These are phyloP conservation scores for Porites lobata DNA, from an alignment of 92 coral and sea anemone genomes.

Conservation along the genomic window DNA sequence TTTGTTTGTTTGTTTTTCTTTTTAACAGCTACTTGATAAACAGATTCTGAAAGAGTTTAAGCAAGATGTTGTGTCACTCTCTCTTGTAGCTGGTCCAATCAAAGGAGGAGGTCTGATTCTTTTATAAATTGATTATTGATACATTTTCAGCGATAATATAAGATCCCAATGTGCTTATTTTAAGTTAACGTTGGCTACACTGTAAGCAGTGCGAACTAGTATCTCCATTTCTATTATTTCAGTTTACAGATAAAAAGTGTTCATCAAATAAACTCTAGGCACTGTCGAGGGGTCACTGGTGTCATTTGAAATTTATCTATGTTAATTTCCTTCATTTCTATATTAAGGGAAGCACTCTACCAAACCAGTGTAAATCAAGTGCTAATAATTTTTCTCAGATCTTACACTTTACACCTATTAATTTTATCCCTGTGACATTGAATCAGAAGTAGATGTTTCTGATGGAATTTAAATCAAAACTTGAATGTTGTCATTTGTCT, in stretches of 20 bases:
- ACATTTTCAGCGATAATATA: background rate
- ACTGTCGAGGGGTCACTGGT: too few relatives aligned
- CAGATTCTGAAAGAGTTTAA: background rate
- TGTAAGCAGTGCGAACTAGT: background rate
- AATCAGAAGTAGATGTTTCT: too few relatives aligned
- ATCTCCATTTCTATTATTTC: too few relatives aligned
- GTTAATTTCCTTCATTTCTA: background rate
- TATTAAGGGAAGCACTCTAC: background rate
- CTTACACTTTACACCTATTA: background rate
- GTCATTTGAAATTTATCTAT: too few relatives aligned
- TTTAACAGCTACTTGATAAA: background rate
- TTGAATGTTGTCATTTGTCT: too few relatives aligned
- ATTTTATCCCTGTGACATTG: background rate
- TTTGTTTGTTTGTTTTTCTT: background rate
- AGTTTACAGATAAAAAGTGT: too few relatives aligned
- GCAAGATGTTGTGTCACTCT: background rate
- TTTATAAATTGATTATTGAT: background rate
- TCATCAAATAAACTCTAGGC: too few relatives aligned
- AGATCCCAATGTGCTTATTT: too few relatives aligned
- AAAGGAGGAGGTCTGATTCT: slow-evolving; percentile 13
- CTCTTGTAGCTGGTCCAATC: slow-evolving; percentile 19
- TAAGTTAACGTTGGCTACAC: background rate
- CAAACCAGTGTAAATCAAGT: background rate
- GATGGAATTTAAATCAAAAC: too few relatives aligned
- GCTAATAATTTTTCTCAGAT: background rate